Percentiles rank a stretch among this genome's conserved stretches.
phyloP scores from a whole-genome alignment of 92 coral and sea anemone species.

The Porites lobata region DNA sequence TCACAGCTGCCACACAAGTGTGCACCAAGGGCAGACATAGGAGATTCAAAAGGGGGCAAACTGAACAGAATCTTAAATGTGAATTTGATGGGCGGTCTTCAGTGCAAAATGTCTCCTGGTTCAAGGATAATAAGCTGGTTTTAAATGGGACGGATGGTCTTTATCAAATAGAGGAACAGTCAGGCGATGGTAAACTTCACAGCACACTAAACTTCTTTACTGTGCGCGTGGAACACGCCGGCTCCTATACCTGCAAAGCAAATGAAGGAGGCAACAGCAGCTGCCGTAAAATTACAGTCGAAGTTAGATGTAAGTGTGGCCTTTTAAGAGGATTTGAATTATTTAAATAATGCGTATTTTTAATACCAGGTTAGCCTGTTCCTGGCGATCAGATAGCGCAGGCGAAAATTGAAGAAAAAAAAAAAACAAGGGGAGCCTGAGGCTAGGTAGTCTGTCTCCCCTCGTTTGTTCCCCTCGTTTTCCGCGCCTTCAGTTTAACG shows the following conservation, averaged over 20 bases:
- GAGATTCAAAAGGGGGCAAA: background rate
- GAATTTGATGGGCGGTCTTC: background rate
- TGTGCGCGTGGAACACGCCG: background rate
- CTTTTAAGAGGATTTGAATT: background rate
- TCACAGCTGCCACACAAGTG: background rate
- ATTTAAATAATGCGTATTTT: no score
- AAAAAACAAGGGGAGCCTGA: no score
- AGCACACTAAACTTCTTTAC: background rate
- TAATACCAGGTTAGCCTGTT: no score
- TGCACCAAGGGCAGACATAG: background rate
- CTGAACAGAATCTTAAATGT: background rate
- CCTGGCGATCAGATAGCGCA: no score
- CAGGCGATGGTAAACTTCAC: background rate
- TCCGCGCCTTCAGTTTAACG: no score
- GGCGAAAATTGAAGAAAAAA: no score
- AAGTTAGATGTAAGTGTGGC: background rate
- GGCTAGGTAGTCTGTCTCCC: no score
- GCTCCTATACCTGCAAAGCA: background rate
- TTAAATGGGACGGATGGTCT: background rate
- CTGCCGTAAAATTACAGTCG: background rate
- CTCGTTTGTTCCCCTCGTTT: no score
- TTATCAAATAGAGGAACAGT: slow-evolving; percentile 10
- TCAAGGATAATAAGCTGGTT: background rate
- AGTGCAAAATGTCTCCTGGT: background rate
- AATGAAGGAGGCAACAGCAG: background rate